Percentiles rank a stretch among this genome's conserved stretches.
Conservation (phyloP, 2,888 invertebrate species). For the Lypha dubia region DNA sequence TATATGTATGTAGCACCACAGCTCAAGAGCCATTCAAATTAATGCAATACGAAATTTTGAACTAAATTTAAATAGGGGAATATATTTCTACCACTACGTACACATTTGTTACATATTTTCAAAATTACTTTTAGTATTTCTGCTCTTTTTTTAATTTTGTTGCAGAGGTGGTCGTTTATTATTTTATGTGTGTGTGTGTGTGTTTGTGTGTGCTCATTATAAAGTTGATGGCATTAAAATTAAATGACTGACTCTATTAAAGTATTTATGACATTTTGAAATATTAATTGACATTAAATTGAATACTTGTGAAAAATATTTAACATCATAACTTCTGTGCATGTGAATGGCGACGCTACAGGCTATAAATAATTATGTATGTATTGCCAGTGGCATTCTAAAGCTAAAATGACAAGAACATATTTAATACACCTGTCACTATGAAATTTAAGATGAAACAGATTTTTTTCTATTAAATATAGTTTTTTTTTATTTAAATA, state of each 20-base stretch:
- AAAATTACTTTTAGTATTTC: too few species aligned
- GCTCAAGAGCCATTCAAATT: too few species aligned
- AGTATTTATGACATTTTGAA: constrained; percentile 73
- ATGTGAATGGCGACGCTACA: constrained; percentile 6
- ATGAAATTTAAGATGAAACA: constrained; percentile 51
- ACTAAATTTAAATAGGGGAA: too few species aligned
- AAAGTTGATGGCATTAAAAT: constrained; percentile 18
- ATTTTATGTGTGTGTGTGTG: constrained; percentile 3
- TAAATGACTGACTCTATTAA: constrained; percentile 71
- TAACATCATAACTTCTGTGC: constrained; percentile 15
- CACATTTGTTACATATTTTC: too few species aligned
- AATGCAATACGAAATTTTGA: too few species aligned
- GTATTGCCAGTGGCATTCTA: background rate
- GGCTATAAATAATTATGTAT: background rate
- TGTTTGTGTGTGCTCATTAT: background rate
- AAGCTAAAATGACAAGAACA: background rate
- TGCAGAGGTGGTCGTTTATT: background rate
- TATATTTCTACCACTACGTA: too few species aligned
- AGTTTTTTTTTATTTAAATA: too few species aligned
- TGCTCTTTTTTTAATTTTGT: too few species aligned
- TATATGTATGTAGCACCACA: too few species aligned
- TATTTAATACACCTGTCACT: constrained; percentile 48
- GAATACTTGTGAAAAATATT: constrained; percentile 59
- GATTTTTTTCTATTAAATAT: too few species aligned
- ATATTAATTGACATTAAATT: constrained; percentile 75